Evolutionary conservation across 1,140 invertebrate species (phyloP).

Genomic region (Zaprionus nigranus): DNA sequence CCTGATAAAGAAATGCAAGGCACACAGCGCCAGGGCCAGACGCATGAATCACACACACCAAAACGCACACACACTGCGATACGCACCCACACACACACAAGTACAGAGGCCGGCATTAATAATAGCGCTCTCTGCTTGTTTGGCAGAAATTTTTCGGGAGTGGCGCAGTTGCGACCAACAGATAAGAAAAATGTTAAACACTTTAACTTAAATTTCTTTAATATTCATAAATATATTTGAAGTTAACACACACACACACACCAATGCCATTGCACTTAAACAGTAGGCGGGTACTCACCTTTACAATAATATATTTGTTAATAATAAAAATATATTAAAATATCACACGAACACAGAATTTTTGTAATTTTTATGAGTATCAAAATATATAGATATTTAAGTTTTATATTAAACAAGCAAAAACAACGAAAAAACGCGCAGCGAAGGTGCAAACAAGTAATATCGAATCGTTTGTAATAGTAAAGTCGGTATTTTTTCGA

Average conservation of each 20-base stretch:
- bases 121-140: slow-evolving; percentile 38
- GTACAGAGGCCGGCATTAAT: slow-evolving; percentile 60
- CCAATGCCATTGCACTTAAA: not conserved
- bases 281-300: slow-evolving; percentile 52
- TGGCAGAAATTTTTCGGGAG: slow-evolving; percentile 65
- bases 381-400: slow-evolving; percentile 22
- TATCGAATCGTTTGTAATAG: slow-evolving; percentile 1
- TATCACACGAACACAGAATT: slow-evolving; percentile 12
- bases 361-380: slow-evolving; percentile 8
- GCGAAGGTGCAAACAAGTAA: slow-evolving; percentile 40
- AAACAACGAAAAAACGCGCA: slow-evolving; percentile 56
- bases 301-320: too few species aligned
- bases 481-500: not conserved
- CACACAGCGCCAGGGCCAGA: slow-evolving; percentile 47
- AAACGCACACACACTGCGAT: slow-evolving; percentile 29
- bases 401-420: slow-evolving; percentile 38
- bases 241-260: not conserved
- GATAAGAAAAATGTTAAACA: slow-evolving; percentile 31
- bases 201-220: slow-evolving; percentile 3
- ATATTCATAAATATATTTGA: not conserved
- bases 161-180: slow-evolving; percentile 37
- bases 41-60: slow-evolving; percentile 71
- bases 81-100: slow-evolving; percentile 18
- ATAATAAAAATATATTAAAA: not conserved
- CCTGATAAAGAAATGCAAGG: slow-evolving; percentile 70